phyloP scores from a whole-genome alignment of 2,797 vertebrate genomes.

The Mormyrops attenuatus region DNA sequence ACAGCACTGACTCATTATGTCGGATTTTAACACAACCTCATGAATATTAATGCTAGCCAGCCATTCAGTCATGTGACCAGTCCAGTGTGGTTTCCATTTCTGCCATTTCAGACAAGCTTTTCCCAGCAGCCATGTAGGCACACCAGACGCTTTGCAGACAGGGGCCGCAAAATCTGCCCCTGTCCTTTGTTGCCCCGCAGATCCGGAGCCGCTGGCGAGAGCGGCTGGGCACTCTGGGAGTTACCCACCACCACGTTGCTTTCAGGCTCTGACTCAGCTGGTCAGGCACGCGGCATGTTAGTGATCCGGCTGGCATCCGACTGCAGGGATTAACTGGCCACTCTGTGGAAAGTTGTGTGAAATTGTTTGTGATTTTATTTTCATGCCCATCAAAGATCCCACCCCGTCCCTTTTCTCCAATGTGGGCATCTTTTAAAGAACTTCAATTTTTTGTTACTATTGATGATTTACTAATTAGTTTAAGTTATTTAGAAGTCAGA shows the following conservation, averaged over 20 bases:
- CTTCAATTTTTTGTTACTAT: background rate
- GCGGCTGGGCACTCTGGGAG: constrained; percentile 23
- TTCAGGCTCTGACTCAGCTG: constrained; percentile 40
- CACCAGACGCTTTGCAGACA: background rate
- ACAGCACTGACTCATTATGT: background rate
- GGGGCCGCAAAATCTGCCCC: background rate
- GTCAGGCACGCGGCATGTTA: constrained; percentile 39
- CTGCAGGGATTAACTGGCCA: constrained; percentile 55
- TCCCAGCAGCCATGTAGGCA: background rate
- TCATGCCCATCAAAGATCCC: background rate
- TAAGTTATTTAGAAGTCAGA: background rate
- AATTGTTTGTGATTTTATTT: constrained; percentile 44
- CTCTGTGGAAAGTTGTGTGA: constrained; percentile 61
- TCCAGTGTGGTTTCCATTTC: background rate
- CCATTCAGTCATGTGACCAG: background rate
- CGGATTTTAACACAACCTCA: background rate
- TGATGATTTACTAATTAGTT: background rate
- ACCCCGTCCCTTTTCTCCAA: background rate
- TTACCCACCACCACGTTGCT: constrained; percentile 24
- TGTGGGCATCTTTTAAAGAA: background rate
- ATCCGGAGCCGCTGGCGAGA: background rate
- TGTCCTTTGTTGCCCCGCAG: background rate
- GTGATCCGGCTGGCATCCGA: constrained; percentile 41
- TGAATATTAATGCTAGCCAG: background rate
- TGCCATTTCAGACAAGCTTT: background rate